These are phyloP conservation scores for Hippocampus barbouri DNA, from an alignment of 2,113 vertebrate species.

Conservation along the genomic window DNA sequence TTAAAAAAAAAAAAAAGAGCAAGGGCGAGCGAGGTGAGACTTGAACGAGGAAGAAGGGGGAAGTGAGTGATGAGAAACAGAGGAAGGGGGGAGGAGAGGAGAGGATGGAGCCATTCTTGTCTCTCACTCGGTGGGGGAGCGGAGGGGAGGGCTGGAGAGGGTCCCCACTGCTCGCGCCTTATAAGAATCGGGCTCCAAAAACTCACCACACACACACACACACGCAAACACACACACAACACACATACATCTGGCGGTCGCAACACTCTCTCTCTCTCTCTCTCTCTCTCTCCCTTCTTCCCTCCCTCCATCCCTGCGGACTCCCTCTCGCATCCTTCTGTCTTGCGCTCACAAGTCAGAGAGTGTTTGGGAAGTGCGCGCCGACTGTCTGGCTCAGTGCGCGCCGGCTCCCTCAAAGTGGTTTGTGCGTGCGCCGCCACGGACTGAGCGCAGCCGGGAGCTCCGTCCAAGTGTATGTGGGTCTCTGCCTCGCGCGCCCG, in stretches of 20 bases:
- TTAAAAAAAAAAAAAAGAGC: constrained; percentile 8
- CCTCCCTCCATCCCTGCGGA: constrained; percentile 25
- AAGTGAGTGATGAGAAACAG: constrained; percentile 28
- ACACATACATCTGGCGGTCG: constrained; percentile 62
- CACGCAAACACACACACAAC: constrained; percentile 24
- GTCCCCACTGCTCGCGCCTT: constrained; percentile 48
- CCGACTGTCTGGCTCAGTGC: constrained; percentile 52
- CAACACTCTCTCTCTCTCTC: constrained; percentile 36
- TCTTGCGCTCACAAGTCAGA: constrained; percentile 63
- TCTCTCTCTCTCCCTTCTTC: constrained; percentile 22
- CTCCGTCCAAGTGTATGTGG: constrained; percentile 67
- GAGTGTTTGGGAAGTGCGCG: constrained; percentile 55
- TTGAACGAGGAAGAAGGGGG: constrained; percentile 29
- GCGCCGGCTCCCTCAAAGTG: constrained; percentile 37
- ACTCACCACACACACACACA: constrained; percentile 58
- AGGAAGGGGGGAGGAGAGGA: constrained; percentile 30
- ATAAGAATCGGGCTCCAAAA: constrained; percentile 78
- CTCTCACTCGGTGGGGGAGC: constrained; percentile 56
- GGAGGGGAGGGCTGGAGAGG: constrained; percentile 19
- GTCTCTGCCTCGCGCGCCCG: constrained; percentile 63
- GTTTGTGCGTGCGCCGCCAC: constrained; percentile 45
- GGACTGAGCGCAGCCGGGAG: constrained; percentile 57
- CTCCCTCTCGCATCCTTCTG: constrained; percentile 48
- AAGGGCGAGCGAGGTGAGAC: constrained; percentile 24
- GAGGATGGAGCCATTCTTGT: constrained; percentile 56